phyloP scores from a whole-genome alignment of 2,888 invertebrate genomes.

The Rhimphoctona megacephalus region DNA sequence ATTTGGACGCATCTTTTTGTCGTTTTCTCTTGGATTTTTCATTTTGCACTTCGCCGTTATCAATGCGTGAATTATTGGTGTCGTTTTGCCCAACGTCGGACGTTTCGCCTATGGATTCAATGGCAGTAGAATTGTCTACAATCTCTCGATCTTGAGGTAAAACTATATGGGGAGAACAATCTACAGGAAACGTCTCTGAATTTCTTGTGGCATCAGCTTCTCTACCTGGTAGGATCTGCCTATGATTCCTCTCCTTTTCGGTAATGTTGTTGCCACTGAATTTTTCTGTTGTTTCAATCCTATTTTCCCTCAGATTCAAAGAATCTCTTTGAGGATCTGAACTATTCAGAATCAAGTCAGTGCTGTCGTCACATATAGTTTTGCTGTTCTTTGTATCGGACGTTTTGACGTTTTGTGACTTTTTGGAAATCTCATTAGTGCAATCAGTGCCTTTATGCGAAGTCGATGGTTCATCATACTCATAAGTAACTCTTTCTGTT shows the following conservation, averaged over 20 bases:
- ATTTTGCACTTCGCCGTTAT: neutral
- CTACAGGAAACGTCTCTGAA: neutral
- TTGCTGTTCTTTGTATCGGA: neutral
- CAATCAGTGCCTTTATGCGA: neutral
- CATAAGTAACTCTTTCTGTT: neutral
- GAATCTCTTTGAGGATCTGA: conserved; percentile 73
- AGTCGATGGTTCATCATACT: neutral
- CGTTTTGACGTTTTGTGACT: neutral
- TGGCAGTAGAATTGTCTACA: neutral
- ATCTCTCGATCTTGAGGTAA: conserved; percentile 40
- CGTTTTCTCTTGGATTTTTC: conserved; percentile 32
- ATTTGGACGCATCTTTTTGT: conserved; percentile 2
- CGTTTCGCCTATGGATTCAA: neutral
- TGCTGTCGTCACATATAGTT: neutral
- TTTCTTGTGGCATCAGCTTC: neutral
- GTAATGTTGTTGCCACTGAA: conserved; percentile 66
- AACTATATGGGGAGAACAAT: neutral
- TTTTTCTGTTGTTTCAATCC: neutral
- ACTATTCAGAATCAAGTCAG: conserved; percentile 75
- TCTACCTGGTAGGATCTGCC: conserved; percentile 30
- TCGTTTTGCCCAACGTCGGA: neutral
- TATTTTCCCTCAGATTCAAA: conserved; percentile 75
- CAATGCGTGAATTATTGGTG: neutral
- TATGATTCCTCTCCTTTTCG: conserved; percentile 63
- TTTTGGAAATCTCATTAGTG: neutral